Conservation (phyloP, 2,888 invertebrate genomes). For the Brachyptera putata region DNA sequence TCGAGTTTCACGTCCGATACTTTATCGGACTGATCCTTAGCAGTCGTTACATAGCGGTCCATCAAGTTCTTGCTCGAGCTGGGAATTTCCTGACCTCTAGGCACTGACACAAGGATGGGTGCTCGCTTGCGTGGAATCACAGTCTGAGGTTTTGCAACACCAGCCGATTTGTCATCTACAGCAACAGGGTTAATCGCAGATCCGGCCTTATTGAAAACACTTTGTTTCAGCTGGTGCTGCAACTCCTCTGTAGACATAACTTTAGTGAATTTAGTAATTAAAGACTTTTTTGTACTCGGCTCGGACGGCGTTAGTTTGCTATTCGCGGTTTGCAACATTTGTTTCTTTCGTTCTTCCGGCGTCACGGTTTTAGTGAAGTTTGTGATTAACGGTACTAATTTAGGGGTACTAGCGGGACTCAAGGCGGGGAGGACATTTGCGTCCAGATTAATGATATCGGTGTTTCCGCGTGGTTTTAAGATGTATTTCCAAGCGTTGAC, state of each 20-base stretch:
- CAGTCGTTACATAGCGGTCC: too few species aligned
- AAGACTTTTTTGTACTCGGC: slow-evolving; percentile 20
- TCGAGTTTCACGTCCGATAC: too few species aligned
- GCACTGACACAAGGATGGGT: slow-evolving; percentile 39
- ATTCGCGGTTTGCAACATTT: slow-evolving; percentile 29
- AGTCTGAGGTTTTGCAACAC: neutral
- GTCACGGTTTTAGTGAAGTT: slow-evolving; percentile 41
- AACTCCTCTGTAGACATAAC: slow-evolving; percentile 40
- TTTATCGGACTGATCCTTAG: too few species aligned
- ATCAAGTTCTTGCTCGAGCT: slow-evolving; percentile 38
- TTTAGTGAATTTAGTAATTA: slow-evolving; percentile 43
- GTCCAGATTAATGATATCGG: neutral
- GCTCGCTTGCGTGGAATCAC: slow-evolving; percentile 1
- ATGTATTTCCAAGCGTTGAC: slow-evolving; percentile 30
- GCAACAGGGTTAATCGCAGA: too few species aligned
- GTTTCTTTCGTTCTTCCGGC: slow-evolving; percentile 39
- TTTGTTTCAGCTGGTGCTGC: slow-evolving; percentile 36
- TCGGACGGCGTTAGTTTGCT: neutral
- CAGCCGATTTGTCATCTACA: slow-evolving; percentile 5
- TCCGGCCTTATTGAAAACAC: too few species aligned
- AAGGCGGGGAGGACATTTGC: neutral
- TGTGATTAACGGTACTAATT: slow-evolving; percentile 24
- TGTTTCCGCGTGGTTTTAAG: slow-evolving; percentile 24
- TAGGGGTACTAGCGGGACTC: neutral
- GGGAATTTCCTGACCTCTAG: slow-evolving; percentile 41